A percentile compares a stretch with the other conserved stretches of the same genome.
These are phyloP conservation scores for Quadroppia sp. DNA, from an alignment of 2,888 invertebrate species.

Conservation along the genomic window DNA sequence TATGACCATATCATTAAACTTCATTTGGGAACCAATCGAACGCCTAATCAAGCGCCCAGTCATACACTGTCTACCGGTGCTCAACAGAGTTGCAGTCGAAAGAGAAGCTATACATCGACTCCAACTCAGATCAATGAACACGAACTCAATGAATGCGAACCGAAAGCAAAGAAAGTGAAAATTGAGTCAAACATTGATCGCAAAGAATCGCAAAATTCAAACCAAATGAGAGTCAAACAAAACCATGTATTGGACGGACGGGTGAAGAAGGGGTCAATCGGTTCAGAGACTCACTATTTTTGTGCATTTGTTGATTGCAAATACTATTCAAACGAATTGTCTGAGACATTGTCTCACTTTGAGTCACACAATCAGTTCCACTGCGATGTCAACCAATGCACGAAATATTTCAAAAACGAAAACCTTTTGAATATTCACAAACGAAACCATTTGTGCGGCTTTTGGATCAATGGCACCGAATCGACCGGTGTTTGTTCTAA, in stretches of 20 bases:
- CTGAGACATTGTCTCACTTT: background rate
- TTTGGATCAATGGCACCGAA: background rate
- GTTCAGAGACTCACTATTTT: background rate
- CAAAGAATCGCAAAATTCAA: too few species aligned
- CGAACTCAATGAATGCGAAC: too few species aligned
- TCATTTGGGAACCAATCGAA: background rate
- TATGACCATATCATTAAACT: background rate
- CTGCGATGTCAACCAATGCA: background rate
- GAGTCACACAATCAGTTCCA: background rate
- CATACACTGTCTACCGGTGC: too few species aligned
- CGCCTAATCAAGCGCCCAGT: too few species aligned
- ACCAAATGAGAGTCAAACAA: too few species aligned
- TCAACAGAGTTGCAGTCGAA: background rate
- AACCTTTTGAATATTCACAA: background rate
- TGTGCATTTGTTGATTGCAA: background rate
- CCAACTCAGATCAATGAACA: too few species aligned
- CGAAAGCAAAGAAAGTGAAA: too few species aligned
- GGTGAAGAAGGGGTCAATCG: background rate
- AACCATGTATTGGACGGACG: too few species aligned
- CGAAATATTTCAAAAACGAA: background rate
- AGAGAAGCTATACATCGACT: too few species aligned
- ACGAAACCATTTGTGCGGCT: background rate
- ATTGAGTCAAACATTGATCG: too few species aligned
- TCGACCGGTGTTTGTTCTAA: background rate
- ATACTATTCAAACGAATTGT: background rate